These are phyloP conservation scores for Chiloscyllium punctatum DNA, from an alignment of 2,797 vertebrate genomes.

Conservation along the genomic window DNA sequence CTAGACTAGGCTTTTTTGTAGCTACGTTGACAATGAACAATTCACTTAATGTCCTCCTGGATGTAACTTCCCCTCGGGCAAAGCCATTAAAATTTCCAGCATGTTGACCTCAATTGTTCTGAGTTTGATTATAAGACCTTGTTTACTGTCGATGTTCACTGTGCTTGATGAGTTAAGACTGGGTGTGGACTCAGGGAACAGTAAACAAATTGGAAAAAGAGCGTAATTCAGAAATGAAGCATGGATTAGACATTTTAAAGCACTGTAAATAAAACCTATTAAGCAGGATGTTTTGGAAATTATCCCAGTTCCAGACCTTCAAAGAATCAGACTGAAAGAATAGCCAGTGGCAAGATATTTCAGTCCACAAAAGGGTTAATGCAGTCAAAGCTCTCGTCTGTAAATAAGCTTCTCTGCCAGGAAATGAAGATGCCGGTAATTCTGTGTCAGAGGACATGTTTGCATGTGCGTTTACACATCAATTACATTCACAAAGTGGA, in stretches of 20 bases:
- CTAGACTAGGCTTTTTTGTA: background rate
- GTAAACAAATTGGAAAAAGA: too few relatives aligned
- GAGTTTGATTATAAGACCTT: too few relatives aligned
- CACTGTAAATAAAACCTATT: too few relatives aligned
- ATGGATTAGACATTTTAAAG: too few relatives aligned
- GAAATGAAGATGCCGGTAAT: slow-evolving; percentile 39
- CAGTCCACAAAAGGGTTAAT: background rate
- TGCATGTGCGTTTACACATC: slow-evolving; percentile 38
- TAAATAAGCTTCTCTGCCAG: slow-evolving; percentile 35
- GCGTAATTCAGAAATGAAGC: too few relatives aligned
- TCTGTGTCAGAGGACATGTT: slow-evolving; percentile 35
- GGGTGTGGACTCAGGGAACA: too few relatives aligned
- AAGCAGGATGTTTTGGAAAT: background rate
- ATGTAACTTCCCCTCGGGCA: background rate
- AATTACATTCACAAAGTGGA: slow-evolving; percentile 38
- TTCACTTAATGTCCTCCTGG: background rate
- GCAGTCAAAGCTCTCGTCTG: background rate
- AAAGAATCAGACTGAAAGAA: background rate
- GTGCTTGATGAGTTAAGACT: too few relatives aligned
- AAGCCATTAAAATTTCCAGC: background rate
- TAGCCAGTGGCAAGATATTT: background rate
- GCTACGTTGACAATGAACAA: background rate
- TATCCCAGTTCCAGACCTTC: background rate
- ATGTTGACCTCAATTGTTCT: too few relatives aligned
- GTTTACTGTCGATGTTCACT: too few relatives aligned